Evolutionary conservation across 2,888 invertebrate species (phyloP), one percentile per base, ranked within the genome.

Genomic region (Hirtodrosophila confusa): DNA sequence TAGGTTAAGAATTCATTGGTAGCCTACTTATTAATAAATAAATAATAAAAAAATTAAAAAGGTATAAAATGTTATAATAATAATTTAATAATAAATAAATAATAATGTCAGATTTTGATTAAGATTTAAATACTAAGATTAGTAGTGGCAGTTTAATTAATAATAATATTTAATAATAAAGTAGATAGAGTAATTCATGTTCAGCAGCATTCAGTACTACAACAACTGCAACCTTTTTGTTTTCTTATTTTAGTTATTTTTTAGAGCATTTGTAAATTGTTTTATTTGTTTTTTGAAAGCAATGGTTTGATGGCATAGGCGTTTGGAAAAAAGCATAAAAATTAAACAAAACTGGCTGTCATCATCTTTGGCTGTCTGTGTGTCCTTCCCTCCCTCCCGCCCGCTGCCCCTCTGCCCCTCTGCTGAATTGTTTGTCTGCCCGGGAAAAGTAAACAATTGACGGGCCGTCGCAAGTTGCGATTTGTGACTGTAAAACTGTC

Each of bases 381-480:
- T 36, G 43, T 44, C 36, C 10, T n/a, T 24, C 31, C 8, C 31
- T n/a, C 55, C n/a, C 29, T n/a, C 1, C n/a, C n/a, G n/a, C n/a
- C 3, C 33, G 4, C 37, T 33, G 8, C 12, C 37, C 1, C 12
- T 2, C 49, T 10, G 23, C 9, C 44, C n/a, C 3, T 6, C 29
- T 36, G 51, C 17, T 37, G 49, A 12, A 17, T 29, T 41, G 8
- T 6, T 33, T 24, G 64, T 31, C n/a, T 51, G 57, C 31, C 40
- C 48, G 74, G 40, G 48, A 58, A 75, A 77, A 84, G 87, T 78
- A 83, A 83, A 83, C 82, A 83, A 83, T 86, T 86, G 87, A 84
- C 80, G 82, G 67, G 62, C 35, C 50, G 64, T 68, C 61, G 84
- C 75, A 44, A 66, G 44, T 69, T 66, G 60, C 60, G 62, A 62